These are phyloP conservation scores for Netelia melanura DNA, from an alignment of 2,888 invertebrate genomes.

Conservation along the genomic window DNA sequence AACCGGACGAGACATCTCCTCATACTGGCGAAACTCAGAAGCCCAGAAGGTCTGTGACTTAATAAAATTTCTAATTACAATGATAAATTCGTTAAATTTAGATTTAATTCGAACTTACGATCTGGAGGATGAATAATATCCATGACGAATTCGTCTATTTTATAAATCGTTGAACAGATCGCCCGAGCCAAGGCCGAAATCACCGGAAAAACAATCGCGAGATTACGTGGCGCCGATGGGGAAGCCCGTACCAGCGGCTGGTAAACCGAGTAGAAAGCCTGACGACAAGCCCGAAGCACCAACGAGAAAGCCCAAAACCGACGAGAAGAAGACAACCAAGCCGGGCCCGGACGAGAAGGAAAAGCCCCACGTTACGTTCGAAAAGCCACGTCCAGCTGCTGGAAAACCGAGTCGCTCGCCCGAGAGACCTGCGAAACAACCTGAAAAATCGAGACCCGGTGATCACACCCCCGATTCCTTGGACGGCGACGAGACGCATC, in stretches of 20 bases:
- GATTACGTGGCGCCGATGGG: slow-evolving; percentile 72
- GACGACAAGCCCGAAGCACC: slow-evolving; percentile 50
- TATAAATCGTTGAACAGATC: slow-evolving; percentile 60
- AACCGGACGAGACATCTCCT: slow-evolving; percentile 72
- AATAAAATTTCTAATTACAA: too few species aligned
- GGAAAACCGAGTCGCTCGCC: slow-evolving; percentile 76
- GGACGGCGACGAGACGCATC: slow-evolving; percentile 72
- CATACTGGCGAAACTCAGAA: slow-evolving; percentile 65
- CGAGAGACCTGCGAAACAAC: slow-evolving; percentile 80
- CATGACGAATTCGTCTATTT: too few species aligned
- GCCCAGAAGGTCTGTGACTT: slow-evolving; percentile 71
- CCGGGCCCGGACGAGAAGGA: slow-evolving; percentile 62
- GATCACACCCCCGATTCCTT: slow-evolving; percentile 80
- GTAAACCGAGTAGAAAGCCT: slow-evolving; percentile 75
- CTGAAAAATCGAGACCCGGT: slow-evolving; percentile 76
- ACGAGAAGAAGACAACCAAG: slow-evolving; percentile 60
- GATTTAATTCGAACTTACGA: too few species aligned
- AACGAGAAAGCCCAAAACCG: slow-evolving; percentile 50
- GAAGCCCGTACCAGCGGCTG: slow-evolving; percentile 76
- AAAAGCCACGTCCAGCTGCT: slow-evolving; percentile 71
- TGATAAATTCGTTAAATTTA: too few species aligned
- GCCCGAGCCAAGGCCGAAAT: slow-evolving; percentile 71
- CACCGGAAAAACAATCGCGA: slow-evolving; percentile 77
- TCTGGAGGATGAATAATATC: too few species aligned
- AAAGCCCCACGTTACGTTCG: slow-evolving; percentile 69